Evolutionary conservation across 2,888 invertebrate genomes (phyloP).

Genomic region (Pterostichus niger): DNA sequence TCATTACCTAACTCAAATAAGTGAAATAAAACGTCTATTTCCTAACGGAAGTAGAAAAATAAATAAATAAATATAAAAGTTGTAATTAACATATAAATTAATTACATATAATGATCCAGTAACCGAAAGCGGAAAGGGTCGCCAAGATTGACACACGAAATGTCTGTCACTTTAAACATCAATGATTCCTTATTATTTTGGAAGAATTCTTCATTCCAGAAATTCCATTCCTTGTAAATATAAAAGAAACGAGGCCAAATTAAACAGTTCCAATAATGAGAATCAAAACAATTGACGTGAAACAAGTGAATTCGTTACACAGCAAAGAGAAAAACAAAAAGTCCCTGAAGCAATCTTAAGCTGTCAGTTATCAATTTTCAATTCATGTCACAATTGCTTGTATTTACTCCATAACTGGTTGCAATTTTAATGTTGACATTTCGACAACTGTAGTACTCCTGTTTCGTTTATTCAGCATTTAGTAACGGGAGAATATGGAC

Average conservation of each 20-base stretch:
- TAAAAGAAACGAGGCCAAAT: conserved; percentile 26
- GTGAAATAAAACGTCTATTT: too few relatives aligned
- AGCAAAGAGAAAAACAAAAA: conserved; percentile 8
- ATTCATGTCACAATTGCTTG: conserved; percentile 33
- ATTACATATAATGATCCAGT: too few relatives aligned
- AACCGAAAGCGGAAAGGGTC: too few relatives aligned
- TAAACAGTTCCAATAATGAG: conserved; percentile 40
- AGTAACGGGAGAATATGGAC: neutral
- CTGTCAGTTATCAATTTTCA: conserved; percentile 42
- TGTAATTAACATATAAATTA: too few relatives aligned
- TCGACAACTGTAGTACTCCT: neutral
- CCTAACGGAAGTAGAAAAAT: too few relatives aligned
- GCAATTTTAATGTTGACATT: conserved; percentile 15
- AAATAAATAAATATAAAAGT: too few relatives aligned
- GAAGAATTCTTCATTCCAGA: conserved; percentile 13
- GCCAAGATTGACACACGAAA: too few relatives aligned
- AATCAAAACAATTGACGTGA: conserved; percentile 39
- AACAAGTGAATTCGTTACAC: conserved; percentile 23
- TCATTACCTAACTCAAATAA: too few relatives aligned
- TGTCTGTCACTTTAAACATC: neutral
- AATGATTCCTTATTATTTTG: neutral
- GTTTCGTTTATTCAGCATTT: conserved; percentile 1
- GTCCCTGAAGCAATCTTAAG: neutral
- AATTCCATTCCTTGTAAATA: conserved; percentile 2
- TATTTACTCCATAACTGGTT: neutral